Conservation (phyloP, 2,797 vertebrate genomes). For the Acanthurus tractus region DNA sequence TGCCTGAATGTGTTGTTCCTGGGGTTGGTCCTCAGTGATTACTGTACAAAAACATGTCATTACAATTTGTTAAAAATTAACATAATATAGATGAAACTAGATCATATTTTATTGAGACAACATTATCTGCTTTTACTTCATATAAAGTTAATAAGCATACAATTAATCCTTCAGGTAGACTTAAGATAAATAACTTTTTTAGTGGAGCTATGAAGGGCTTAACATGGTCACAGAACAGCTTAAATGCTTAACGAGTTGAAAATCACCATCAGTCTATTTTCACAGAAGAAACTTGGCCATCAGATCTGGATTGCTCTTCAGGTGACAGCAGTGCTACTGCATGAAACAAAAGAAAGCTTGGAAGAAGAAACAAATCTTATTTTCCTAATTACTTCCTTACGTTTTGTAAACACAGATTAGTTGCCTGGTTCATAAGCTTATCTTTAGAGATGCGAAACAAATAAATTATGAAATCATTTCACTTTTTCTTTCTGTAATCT, state of each 20-base stretch:
- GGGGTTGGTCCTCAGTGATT: no score
- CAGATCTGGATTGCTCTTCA: conserved; percentile 24
- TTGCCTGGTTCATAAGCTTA: neutral
- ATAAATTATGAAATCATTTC: neutral
- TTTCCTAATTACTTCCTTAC: neutral
- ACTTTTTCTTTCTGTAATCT: neutral
- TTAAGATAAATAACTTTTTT: conserved; percentile 39
- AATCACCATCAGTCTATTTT: conserved; percentile 34
- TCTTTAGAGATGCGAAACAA: neutral
- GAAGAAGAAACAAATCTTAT: neutral
- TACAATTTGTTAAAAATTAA: no score
- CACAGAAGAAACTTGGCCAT: conserved; percentile 9
- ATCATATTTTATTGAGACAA: no score
- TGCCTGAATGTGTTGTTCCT: no score
- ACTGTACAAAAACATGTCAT: no score
- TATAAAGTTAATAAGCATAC: conserved; percentile 12
- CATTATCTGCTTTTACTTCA: neutral
- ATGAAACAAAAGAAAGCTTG: neutral
- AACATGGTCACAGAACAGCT: conserved; percentile 33
- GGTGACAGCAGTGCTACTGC: conserved; percentile 1
- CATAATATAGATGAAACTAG: no score
- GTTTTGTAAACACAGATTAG: neutral
- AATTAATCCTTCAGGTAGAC: conserved; percentile 29
- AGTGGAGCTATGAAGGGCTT: conserved; percentile 24
- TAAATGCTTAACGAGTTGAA: conserved; percentile 44